Conservation (phyloP, 2,113 vertebrate species). For the Rhinoptilus africanus region DNA sequence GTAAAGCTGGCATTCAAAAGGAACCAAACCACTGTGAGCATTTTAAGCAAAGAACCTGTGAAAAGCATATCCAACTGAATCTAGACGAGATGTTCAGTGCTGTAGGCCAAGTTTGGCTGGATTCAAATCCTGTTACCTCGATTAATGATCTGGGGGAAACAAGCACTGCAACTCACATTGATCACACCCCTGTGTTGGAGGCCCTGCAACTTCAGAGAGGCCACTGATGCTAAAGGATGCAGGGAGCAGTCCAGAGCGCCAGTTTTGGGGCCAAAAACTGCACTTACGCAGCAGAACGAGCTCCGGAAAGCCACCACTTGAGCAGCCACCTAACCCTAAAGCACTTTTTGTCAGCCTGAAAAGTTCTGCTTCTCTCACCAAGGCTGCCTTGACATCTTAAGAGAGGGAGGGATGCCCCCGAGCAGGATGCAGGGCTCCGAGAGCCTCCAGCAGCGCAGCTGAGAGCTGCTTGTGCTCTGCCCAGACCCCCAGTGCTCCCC, state of each 20-base stretch:
- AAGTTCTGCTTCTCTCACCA: neutral
- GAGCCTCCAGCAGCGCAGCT: neutral
- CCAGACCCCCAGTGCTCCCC: neutral
- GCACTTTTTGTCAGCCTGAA: neutral
- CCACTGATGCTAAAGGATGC: neutral
- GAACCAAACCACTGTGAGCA: neutral
- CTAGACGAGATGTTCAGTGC: neutral
- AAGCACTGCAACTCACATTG: no score
- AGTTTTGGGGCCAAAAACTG: neutral
- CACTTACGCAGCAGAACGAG: fast-evolving
- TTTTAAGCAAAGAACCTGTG: neutral
- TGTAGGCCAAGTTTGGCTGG: no score
- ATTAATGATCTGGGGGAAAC: neutral
- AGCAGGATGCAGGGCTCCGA: neutral
- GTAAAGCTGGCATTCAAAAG: neutral
- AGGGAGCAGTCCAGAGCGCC: neutral
- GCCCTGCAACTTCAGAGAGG: no score
- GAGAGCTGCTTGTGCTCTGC: neutral
- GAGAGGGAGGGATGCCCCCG: neutral
- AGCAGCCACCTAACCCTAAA: neutral
- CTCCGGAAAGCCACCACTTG: fast-evolving
- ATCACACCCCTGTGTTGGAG: neutral
- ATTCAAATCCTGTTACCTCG: neutral
- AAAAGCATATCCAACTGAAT: neutral
- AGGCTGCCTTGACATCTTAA: neutral